Percentiles rank a stretch among this genome's conserved stretches.
Conservation (phyloP, 2,888 invertebrate species). For the Exocentrus adspersus region DNA sequence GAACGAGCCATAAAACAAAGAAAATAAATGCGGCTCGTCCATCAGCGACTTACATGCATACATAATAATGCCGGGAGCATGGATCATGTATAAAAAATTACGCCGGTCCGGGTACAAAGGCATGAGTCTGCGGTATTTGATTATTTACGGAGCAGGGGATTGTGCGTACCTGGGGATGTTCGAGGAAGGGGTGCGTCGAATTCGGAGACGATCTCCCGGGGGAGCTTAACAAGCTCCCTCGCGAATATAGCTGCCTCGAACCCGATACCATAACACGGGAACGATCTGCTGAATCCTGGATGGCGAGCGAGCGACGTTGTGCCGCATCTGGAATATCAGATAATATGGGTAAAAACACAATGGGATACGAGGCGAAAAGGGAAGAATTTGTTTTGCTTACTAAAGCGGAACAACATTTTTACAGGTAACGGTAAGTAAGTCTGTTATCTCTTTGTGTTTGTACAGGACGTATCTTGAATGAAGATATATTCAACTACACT, state of each 20-base stretch:
- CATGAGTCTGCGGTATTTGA: conserved; percentile 23
- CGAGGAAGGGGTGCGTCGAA: conserved; percentile 21
- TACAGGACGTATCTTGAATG: too few species aligned
- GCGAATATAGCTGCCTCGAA: conserved; percentile 21
- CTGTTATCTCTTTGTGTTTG: too few species aligned
- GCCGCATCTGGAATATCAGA: conserved; percentile 5
- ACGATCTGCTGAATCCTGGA: conserved; percentile 21
- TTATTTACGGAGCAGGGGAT: conserved; percentile 26
- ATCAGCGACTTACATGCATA: conserved; percentile 25
- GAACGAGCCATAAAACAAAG: conserved; percentile 19
- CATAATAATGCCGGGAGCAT: conserved; percentile 13
- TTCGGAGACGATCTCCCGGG: conserved; percentile 24
- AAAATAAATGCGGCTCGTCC: conserved; percentile 23
- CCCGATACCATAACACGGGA: conserved; percentile 17
- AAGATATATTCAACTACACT: too few species aligned
- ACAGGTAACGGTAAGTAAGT: too few species aligned
- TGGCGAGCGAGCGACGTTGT: conserved; percentile 18
- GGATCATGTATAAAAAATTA: conserved; percentile 26
- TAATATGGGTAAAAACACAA: conserved; percentile 14
- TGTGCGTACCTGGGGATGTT: conserved; percentile 26
- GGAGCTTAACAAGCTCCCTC: conserved; percentile 26
- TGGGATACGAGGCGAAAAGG: not conserved
- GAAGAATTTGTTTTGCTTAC: conserved; percentile 1
- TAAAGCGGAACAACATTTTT: not conserved
- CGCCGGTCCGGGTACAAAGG: conserved; percentile 17